Base-by-base conservation (phyloP, 2,888 invertebrate genomes). In the Pimpla rufipes region DNA sequence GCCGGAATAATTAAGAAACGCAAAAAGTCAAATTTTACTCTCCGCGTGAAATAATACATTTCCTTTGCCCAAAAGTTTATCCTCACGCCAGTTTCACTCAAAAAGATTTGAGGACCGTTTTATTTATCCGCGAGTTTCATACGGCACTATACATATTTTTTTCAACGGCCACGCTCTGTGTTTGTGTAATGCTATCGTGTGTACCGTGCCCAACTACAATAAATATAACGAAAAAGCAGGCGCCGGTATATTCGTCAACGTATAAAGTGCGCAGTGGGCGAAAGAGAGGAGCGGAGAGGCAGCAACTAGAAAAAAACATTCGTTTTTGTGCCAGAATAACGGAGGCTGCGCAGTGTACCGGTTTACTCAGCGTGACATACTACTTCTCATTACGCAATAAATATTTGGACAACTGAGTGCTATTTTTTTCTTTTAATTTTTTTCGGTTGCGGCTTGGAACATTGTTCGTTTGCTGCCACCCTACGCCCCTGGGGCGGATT, bases 321-420 rank as follows among this genome's bases (percentile, higher is more conserved):
- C 40, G 40, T 64, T 40, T 40, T 21, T 18, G 62, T 18, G 40
- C 40, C 29, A 40, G 37, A 40, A 64, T 40, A 42, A 18, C 40
- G 62, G 40, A 40, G 62, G 40, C 62, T 64, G 62, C 40, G 62
- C 62, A 40, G 0, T 64, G 57, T 35, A 35, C 21, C 62, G 18
- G 40, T 42, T 64, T n/a, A 42, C 62, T 64, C 40, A 42, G 40
- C 62, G 62, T 64, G 62, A 64, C 62, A 64, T 64, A 64, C 18
- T 64, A 64, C 40, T 64, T 64, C 62, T 64, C 62, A 64, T 64
- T 64, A 64, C 62, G 62, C 62, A 21, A 64, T 40, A 64, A 64
- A 64, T 21, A 64, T 40, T 64, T 64, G 62, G 67, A 76, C 67
- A 76, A 37, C 50, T 45, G 35, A 64, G 68, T 77, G 67, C 68